These are phyloP conservation scores for Halcyon badia DNA, from an alignment of 2,797 vertebrate genomes.

Conservation along the genomic window DNA sequence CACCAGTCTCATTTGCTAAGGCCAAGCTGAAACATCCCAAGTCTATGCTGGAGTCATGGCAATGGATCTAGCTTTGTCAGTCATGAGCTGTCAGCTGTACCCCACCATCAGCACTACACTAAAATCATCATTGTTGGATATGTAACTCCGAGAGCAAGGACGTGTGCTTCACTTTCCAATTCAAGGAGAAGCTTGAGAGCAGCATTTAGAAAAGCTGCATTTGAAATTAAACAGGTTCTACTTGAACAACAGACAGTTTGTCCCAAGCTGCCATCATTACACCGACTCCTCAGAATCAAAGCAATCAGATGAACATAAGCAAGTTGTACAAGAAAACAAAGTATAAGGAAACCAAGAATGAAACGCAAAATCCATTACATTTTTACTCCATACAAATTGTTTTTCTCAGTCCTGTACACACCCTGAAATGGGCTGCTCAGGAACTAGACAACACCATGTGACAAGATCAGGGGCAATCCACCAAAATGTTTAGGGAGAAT, in stretches of 20 bases:
- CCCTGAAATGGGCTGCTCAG: background rate
- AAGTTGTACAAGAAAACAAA: background rate
- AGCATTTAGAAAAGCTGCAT: background rate
- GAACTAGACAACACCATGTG: background rate
- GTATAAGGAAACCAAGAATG: background rate
- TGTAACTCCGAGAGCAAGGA: background rate
- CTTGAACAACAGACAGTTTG: background rate
- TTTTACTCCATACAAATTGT: background rate
- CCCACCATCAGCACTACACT: accelerated
- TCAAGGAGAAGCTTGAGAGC: background rate
- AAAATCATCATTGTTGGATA: background rate
- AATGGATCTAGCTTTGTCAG: background rate
- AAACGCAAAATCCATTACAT: background rate
- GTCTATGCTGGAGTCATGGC: background rate
- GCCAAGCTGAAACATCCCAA: accelerated
- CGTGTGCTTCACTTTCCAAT: background rate
- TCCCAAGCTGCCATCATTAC: background rate
- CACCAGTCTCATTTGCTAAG: background rate
- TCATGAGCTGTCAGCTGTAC: background rate
- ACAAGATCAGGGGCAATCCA: accelerated
- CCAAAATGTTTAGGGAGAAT: background rate
- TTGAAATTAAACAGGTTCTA: background rate
- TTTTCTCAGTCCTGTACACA: background rate
- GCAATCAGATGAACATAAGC: background rate
- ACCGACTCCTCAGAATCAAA: background rate